phyloP scores from a whole-genome alignment of 2,888 invertebrate genomes.

The Ceramica pisi region DNA sequence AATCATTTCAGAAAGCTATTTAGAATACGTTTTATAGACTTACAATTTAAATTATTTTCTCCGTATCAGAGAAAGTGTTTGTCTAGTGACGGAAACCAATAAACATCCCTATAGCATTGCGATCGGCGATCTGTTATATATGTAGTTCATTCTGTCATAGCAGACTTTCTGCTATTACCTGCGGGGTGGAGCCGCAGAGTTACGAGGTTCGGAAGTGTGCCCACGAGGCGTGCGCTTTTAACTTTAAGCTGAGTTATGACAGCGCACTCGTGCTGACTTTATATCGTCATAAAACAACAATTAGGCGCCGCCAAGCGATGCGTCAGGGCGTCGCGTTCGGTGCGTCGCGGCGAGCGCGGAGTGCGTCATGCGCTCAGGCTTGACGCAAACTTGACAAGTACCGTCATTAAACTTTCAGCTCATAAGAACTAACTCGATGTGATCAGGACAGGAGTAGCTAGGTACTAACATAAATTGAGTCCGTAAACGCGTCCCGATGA shows the following conservation, averaged over 20 bases:
- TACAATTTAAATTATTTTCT: no score
- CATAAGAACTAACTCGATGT: not conserved
- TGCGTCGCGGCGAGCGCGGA: conserved; percentile 3
- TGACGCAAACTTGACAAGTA: conserved; percentile 32
- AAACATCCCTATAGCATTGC: no score
- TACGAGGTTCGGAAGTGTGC: conserved; percentile 53
- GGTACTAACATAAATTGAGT: no score
- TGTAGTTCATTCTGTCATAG: no score
- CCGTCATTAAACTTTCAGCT: not conserved
- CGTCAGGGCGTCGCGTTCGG: not conserved
- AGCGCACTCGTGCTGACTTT: conserved; percentile 28
- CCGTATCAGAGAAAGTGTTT: no score
- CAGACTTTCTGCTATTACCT: conserved; percentile 11
- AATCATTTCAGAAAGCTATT: not conserved
- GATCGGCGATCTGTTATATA: no score
- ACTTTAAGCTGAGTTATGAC: conserved; percentile 28
- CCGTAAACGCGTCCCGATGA: no score
- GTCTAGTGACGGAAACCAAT: no score
- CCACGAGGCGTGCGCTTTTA: conserved; percentile 20
- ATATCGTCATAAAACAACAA: conserved; percentile 43
- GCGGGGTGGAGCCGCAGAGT: not conserved
- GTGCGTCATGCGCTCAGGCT: conserved; percentile 19
- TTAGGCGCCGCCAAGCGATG: conserved; percentile 20
- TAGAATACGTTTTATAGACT: no score
- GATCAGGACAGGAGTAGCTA: not conserved